Evolutionary conservation across 2,113 vertebrate species (phyloP), one percentile per base, ranked within the genome.

Genomic region (Gnathonemus echidnorhynchus): DNA sequence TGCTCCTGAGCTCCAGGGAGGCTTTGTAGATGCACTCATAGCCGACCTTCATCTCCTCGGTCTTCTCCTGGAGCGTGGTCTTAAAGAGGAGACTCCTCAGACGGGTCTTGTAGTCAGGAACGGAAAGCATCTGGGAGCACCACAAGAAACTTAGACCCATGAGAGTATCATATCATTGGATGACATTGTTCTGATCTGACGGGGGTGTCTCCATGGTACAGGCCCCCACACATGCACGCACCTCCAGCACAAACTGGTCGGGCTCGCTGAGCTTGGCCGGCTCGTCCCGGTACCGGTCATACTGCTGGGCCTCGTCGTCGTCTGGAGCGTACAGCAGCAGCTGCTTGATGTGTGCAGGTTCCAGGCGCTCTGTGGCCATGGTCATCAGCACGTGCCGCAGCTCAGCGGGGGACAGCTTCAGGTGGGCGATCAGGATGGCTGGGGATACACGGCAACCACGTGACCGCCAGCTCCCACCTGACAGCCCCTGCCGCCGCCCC

Each of bases 341-440:
- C 94, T 99, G 98, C 88, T 98, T 98, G 93, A 99, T 97, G 94
- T 99, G 98, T 0, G 97, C 93, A 0, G 98, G 95, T 92, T 99
- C 98, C 94, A 99, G 94, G 58, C 98, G 95, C 24, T 98, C 96
- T 0, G 96, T 95, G 92, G 95, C 94, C 98, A 99, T 98, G 13
- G 95, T 97, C 97, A 98, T 96, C 85, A 99, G 96, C 84, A 97
- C 95, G 92, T 97, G 97, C 21, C 97, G 97, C 92, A 99, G 96
- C 93, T 99, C 97, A 0, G 94, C 92, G 3, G 98, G 97, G 0
- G 97, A 98, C 88, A 99, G 96, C 95, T 99, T 99, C 91, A 99
- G 95, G 95, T 99, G 98, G 11, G 98, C 98, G 42, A 99, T 97
- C 91, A 99, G 95, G 95, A 99, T 99, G 91, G 98, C 98, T 99